Evolutionary conservation across 2,888 invertebrate genomes (phyloP).

Genomic region (Peribatodes rhomboidaria): DNA sequence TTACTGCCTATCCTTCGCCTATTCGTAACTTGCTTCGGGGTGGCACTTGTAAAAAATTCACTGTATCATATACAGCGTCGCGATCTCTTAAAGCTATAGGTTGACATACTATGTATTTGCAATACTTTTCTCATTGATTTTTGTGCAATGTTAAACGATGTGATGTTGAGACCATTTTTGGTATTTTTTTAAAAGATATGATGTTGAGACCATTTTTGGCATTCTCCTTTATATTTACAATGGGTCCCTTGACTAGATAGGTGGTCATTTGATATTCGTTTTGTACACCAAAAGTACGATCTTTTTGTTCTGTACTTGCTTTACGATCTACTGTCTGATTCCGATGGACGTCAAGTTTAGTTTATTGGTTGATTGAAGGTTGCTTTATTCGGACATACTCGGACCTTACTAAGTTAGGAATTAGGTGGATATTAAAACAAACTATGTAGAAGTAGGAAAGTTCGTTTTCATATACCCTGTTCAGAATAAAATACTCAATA

Average conservation of each 20-base stretch:
- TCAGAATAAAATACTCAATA: no score
- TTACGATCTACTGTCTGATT: neutral
- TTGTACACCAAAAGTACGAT: slow-evolving; percentile 52
- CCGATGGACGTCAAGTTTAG: neutral
- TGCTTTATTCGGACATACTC: no score
- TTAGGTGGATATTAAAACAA: no score
- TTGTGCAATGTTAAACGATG: slow-evolving; percentile 71
- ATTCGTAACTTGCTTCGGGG: slow-evolving; percentile 51
- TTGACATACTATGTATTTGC: slow-evolving; percentile 80
- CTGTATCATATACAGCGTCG: slow-evolving; percentile 81
- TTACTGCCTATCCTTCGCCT: slow-evolving; percentile 43
- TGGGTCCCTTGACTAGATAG: slow-evolving; percentile 73
- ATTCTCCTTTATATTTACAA: slow-evolving; percentile 63
- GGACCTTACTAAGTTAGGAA: no score
- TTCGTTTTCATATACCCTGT: no score
- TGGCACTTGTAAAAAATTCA: slow-evolving; percentile 74
- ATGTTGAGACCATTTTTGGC: slow-evolving; percentile 52
- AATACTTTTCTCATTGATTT: slow-evolving; percentile 69
- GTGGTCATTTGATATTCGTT: slow-evolving; percentile 50
- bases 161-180: slow-evolving; percentile 52
- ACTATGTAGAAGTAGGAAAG: no score
- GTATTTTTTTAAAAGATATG: slow-evolving; percentile 34
- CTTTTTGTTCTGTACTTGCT: neutral
- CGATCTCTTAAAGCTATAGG: slow-evolving; percentile 80
- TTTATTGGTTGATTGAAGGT: neutral